A percentile compares a stretch with the other conserved stretches of the same genome.
Evolutionary conservation across 2,113 vertebrate species (phyloP).

Genomic region (Chaetorhynchus papuensis): DNA sequence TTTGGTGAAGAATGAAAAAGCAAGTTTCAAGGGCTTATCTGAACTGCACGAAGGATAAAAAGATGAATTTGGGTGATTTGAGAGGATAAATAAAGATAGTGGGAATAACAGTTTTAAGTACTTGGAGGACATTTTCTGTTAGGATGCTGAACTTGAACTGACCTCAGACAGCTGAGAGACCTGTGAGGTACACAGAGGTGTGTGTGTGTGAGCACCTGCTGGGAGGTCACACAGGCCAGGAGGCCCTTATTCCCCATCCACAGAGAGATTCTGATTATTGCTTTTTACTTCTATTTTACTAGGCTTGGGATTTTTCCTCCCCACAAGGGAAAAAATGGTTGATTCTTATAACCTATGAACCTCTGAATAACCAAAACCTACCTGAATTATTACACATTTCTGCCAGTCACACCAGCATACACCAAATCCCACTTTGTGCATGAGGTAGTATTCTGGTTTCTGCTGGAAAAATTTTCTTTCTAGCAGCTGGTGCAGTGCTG

Average conservation of each 20-base stretch:
- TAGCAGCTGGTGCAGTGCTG: not conserved
- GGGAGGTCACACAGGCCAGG: not conserved
- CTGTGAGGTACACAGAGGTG: not conserved
- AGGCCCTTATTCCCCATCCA: not conserved
- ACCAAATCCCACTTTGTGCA: not conserved
- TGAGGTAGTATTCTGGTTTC: not conserved
- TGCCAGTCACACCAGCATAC: not conserved
- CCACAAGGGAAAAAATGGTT: not conserved
- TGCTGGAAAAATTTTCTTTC: not conserved
- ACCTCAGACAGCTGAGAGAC: not conserved
- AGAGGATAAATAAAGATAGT: not conserved
- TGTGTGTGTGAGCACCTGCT: not conserved
- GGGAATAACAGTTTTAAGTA: not conserved
- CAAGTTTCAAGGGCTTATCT: not conserved
- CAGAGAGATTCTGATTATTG: not conserved
- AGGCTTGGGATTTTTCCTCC: accelerated
- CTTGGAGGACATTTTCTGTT: not conserved
- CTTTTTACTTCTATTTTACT: not conserved
- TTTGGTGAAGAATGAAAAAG: not conserved
- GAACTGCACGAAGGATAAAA: not conserved
- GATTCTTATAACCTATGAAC: not conserved
- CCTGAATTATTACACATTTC: not conserved
- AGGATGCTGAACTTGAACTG: not conserved
- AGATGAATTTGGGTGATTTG: not conserved
- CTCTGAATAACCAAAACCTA: not conserved